These are phyloP conservation scores for Catostylus mosaicus DNA, from an alignment of 30 jellyfish, hydroid and myxozoan genomes.

Conservation along the genomic window DNA sequence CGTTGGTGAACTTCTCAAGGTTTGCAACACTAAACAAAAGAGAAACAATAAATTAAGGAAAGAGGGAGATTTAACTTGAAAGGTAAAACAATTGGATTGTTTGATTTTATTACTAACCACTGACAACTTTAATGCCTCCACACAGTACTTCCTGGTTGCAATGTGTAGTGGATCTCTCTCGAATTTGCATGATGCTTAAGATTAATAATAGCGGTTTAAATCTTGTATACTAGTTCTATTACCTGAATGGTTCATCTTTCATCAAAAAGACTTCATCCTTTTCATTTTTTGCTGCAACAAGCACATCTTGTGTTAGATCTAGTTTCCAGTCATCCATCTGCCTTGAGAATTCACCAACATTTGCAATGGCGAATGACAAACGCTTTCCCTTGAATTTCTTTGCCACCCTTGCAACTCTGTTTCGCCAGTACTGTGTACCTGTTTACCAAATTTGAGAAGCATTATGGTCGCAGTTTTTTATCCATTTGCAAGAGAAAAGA, in stretches of 20 bases:
- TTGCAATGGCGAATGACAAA: constrained; percentile 81
- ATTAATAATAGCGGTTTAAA: too few relatives aligned
- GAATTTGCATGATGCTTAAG: too few relatives aligned
- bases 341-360: constrained; percentile 60
- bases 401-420: constrained; percentile 99
- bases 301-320: constrained; percentile 47
- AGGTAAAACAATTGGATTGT: too few relatives aligned
- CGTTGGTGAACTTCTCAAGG: constrained; percentile 77
- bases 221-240: too few relatives aligned
- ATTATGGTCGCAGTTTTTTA: too few relatives aligned
- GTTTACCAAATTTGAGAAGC: neutral
- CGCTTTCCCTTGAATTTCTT: constrained; percentile 69
- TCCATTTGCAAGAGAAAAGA: too few relatives aligned
- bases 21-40: constrained; percentile 60
- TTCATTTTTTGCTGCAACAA: constrained; percentile 65
- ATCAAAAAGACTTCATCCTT: constrained; percentile 56
- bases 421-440: constrained; percentile 93
- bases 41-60: neutral
- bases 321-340: constrained; percentile 74
- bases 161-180: too few relatives aligned
- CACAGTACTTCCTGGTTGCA: too few relatives aligned
- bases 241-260: constrained; percentile 75
- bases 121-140: too few relatives aligned
- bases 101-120: too few relatives aligned
- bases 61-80: too few relatives aligned